Conservation (phyloP, 1,140 invertebrate genomes). For the Phthorimaea operculella region DNA sequence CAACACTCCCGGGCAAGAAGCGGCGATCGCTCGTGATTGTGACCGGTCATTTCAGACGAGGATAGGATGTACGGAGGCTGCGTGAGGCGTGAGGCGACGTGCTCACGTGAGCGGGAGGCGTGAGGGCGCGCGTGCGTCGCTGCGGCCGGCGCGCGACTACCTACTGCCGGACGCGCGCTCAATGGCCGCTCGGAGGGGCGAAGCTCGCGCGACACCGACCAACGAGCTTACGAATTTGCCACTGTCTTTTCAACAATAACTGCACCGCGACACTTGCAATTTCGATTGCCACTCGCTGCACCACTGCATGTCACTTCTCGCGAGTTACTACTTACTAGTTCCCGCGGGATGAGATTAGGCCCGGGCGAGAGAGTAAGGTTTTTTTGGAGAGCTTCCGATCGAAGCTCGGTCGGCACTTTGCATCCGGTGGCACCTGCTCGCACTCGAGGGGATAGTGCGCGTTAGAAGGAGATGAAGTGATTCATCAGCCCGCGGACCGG, state of each 20-base stretch:
- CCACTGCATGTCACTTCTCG: slow-evolving; percentile 1
- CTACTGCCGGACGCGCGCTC: slow-evolving; percentile 23
- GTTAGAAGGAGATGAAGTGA: slow-evolving; percentile 64
- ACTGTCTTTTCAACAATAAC: slow-evolving; percentile 41
- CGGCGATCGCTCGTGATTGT: slow-evolving; percentile 35
- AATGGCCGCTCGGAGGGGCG: slow-evolving; percentile 60
- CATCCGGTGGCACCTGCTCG: slow-evolving; percentile 63
- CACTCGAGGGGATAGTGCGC: slow-evolving; percentile 47
- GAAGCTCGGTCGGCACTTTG: slow-evolving; percentile 39
- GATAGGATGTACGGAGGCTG: slow-evolving; percentile 33
- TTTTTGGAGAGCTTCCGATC: slow-evolving; percentile 56
- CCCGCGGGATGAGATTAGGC: slow-evolving; percentile 12
- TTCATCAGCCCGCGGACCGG: slow-evolving; percentile 54
- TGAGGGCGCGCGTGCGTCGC: slow-evolving; percentile 51
- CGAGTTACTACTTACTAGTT: slow-evolving; percentile 13
- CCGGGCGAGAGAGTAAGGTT: slow-evolving; percentile 29
- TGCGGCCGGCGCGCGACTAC: slow-evolving; percentile 58
- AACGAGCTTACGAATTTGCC: slow-evolving; percentile 60
- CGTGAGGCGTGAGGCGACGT: background rate
- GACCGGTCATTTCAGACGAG: slow-evolving; percentile 46
- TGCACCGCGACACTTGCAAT: slow-evolving; percentile 25
- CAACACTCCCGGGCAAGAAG: slow-evolving; percentile 41
- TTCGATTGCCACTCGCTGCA: slow-evolving; percentile 15
- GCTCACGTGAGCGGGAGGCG: slow-evolving; percentile 19
- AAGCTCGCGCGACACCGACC: slow-evolving; percentile 53